Evolutionary conservation across 2,888 invertebrate species (phyloP).

Genomic region (Pemphredon lugubris): DNA sequence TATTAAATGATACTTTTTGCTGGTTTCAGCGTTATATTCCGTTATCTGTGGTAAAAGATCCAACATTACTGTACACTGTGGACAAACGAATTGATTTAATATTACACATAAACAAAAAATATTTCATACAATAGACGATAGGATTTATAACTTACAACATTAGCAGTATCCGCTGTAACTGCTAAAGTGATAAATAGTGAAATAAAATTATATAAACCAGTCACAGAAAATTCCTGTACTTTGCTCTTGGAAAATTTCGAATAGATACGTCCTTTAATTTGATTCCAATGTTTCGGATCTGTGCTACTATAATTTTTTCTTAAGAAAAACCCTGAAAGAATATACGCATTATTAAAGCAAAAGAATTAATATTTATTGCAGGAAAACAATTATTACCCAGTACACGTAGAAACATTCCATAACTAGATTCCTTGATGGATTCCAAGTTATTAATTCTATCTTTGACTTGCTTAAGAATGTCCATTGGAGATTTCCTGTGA

Average conservation of each 20-base stretch:
- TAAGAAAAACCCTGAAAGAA: constrained; percentile 74
- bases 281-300: constrained; percentile 80
- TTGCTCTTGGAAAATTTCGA: constrained; percentile 84
- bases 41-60: constrained; percentile 72
- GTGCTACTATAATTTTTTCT: constrained; percentile 69
- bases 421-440: constrained; percentile 80
- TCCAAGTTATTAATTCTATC: constrained; percentile 74
- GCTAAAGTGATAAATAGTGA: constrained; percentile 81
- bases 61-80: constrained; percentile 74
- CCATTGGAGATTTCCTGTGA: constrained; percentile 69
- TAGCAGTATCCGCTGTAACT: constrained; percentile 78
- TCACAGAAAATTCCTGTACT: constrained; percentile 82
- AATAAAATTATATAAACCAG: constrained; percentile 83
- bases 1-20: constrained; percentile 66
- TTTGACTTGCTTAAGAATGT: constrained; percentile 78
- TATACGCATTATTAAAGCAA: constrained; percentile 9
- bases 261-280: constrained; percentile 83
- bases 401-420: constrained; percentile 81
- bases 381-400: constrained; percentile 78
- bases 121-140: neutral
- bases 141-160: constrained; percentile 76
- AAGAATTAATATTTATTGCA: neutral
- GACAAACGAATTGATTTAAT: constrained; percentile 24
- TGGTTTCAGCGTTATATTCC: constrained; percentile 59
- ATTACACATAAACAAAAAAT: neutral